Evolutionary conservation across 2,888 invertebrate genomes (phyloP).

Genomic region (Dilophus febrilis): DNA sequence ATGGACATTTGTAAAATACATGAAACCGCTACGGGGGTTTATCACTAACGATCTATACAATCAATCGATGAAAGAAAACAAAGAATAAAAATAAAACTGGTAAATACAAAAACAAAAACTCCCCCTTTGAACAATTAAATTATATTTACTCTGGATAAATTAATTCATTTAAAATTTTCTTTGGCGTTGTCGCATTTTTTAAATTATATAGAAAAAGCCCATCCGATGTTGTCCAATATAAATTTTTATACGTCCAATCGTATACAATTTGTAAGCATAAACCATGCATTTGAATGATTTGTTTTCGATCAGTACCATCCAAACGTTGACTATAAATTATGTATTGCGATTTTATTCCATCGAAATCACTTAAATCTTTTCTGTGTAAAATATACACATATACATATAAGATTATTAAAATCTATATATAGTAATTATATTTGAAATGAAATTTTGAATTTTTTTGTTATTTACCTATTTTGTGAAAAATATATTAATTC

Average conservation of each 20-base stretch:
- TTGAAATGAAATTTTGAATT: constrained; percentile 6
- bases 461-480: constrained; percentile 25
- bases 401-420: no score
- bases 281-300: constrained; percentile 43
- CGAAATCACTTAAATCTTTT: no score
- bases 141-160: not conserved
- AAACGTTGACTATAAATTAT: constrained; percentile 46
- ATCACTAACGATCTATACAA: constrained; percentile 43
- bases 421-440: constrained; percentile 26
- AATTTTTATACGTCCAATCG: constrained; percentile 66
- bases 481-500: constrained; percentile 48
- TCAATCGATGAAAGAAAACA: no score
- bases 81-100: no score
- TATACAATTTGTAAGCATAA: constrained; percentile 52
- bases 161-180: constrained; percentile 31
- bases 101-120: no score
- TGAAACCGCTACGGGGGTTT: constrained; percentile 47
- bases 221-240: constrained; percentile 66
- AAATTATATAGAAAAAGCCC: constrained; percentile 51
- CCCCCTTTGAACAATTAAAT: no score
- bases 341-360: constrained; percentile 19
- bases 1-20: constrained; percentile 48
- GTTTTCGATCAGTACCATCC: constrained; percentile 38
- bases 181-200: constrained; percentile 35
- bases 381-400: no score